phyloP scores from a whole-genome alignment of 1,140 invertebrate genomes.

The Trichogramma pretiosum region DNA sequence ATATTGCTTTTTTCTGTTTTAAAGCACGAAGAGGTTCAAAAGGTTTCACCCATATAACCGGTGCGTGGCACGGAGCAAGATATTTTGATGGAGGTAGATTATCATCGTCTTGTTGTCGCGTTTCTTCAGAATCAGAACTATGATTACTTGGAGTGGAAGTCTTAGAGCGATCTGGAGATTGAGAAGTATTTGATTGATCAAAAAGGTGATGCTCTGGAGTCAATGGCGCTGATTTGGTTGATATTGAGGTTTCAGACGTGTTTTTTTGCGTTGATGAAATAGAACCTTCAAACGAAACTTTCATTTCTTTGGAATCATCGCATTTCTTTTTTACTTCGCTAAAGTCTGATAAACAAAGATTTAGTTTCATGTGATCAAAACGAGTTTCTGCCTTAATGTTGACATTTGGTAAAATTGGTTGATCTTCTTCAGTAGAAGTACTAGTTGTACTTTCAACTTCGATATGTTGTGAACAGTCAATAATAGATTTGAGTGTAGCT shows the following conservation, averaged over 20 bases:
- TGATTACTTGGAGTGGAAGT: conserved; percentile 13
- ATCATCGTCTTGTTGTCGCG: conserved; percentile 13
- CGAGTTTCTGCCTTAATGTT: neutral
- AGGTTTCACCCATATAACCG: conserved; percentile 29
- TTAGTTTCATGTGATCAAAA: neutral
- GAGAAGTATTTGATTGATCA: conserved; percentile 9
- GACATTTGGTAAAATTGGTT: neutral
- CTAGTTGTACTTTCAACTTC: neutral
- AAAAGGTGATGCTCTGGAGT: neutral
- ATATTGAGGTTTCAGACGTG: neutral
- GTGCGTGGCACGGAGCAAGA: conserved; percentile 34
- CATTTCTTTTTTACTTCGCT: neutral
- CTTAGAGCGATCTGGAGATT: conserved; percentile 21
- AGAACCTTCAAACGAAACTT: neutral
- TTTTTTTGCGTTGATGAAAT: neutral
- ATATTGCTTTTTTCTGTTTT: conserved; percentile 27
- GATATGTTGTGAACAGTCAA: neutral
- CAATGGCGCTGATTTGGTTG: neutral
- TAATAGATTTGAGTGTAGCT: neutral
- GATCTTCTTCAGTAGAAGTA: neutral
- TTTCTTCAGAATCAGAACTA: conserved; percentile 28
- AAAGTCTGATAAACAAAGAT: neutral
- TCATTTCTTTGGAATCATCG: neutral
- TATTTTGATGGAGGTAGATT: conserved; percentile 24
- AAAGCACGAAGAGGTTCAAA: conserved; percentile 35